phyloP scores from a whole-genome alignment of 2,113 vertebrate species.

The Oreocharis arfaki region DNA sequence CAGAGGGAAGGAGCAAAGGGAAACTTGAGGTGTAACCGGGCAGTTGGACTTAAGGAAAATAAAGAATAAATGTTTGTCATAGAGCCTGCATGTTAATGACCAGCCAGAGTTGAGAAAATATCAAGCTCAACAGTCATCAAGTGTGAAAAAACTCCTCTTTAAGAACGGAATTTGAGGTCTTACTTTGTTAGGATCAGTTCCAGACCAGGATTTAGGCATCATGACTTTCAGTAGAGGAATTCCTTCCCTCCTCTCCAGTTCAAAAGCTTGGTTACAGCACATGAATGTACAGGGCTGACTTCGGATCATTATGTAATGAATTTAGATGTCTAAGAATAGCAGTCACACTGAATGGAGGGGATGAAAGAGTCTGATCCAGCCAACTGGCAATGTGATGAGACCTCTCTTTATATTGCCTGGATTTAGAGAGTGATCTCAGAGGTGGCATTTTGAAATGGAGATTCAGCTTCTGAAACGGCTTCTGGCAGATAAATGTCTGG shows the following conservation, averaged over 20 bases:
- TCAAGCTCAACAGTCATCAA: not conserved
- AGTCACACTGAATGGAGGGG: not conserved
- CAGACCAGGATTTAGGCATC: not conserved
- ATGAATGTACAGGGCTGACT: not conserved
- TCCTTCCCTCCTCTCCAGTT: not conserved
- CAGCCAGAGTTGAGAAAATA: not conserved
- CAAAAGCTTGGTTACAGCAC: not conserved
- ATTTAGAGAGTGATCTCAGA: constrained; percentile 44
- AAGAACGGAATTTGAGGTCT: constrained; percentile 13
- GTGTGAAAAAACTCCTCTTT: not conserved
- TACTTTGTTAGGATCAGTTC: constrained; percentile 3
- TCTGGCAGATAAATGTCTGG: not conserved
- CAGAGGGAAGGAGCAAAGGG: constrained; percentile 4
- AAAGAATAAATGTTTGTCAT: constrained; percentile 46
- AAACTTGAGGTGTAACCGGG: constrained; percentile 30
- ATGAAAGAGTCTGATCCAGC: not conserved
- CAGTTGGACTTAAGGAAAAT: constrained; percentile 31
- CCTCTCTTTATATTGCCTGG: not conserved
- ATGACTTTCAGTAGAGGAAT: not conserved
- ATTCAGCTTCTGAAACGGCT: not conserved
- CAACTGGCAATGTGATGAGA: constrained; percentile 2
- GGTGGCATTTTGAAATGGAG: not conserved
- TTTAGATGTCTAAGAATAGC: constrained; percentile 27
- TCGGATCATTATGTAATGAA: not conserved
- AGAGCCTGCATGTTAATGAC: not conserved